phyloP scores from a whole-genome alignment of 2,888 invertebrate species.

The Gasteruption jaculator region DNA sequence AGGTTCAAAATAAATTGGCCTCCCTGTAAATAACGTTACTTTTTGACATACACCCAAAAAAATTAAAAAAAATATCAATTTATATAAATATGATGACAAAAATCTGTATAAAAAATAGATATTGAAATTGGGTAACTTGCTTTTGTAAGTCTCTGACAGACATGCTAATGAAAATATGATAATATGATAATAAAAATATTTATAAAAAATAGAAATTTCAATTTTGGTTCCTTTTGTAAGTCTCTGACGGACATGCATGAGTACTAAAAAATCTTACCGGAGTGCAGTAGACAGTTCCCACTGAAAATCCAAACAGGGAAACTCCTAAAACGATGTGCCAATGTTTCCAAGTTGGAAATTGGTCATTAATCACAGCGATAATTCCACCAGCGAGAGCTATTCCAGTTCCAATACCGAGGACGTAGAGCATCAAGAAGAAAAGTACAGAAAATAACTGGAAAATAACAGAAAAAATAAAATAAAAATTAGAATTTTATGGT shows the following conservation, averaged over 20 bases:
- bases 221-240: too few relatives aligned
- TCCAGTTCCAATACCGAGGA: slow-evolving; percentile 55
- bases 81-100: background rate
- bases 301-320: slow-evolving; percentile 44
- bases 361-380: slow-evolving; percentile 51
- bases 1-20: slow-evolving; percentile 52
- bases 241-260: too few relatives aligned
- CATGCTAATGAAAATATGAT: too few relatives aligned
- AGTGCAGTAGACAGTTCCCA: slow-evolving; percentile 52
- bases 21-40: slow-evolving; percentile 41
- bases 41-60: background rate
- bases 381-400: slow-evolving; percentile 50
- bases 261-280: too few relatives aligned
- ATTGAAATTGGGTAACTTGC: too few relatives aligned
- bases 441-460: slow-evolving; percentile 55
- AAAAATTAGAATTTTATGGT: too few relatives aligned
- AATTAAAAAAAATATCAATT: slow-evolving; percentile 3
- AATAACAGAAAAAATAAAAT: too few relatives aligned
- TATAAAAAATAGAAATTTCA: background rate
- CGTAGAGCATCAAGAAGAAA: slow-evolving; percentile 56
- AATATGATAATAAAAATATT: background rate
- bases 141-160: too few relatives aligned
- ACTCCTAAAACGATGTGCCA: slow-evolving; percentile 47
- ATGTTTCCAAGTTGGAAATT: slow-evolving; percentile 48
- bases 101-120: too few relatives aligned